Evolutionary conservation across 2,113 vertebrate genomes (phyloP), one percentile per base, ranked within the genome.

Genomic region (Nycticryphes semicollaris): DNA sequence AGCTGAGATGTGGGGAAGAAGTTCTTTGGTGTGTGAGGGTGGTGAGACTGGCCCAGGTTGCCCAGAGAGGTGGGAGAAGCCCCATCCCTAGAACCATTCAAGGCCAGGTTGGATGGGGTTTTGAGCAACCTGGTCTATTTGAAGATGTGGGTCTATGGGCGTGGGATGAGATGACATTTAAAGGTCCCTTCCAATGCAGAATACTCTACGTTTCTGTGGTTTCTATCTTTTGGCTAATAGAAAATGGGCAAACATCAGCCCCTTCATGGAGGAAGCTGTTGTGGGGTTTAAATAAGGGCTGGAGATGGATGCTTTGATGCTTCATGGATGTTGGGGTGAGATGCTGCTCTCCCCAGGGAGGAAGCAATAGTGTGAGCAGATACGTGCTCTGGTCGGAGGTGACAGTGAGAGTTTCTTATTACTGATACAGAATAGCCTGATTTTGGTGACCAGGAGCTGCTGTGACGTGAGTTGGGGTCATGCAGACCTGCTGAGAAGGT

Each of bases 341-440:
- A 50, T 6, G 80, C 57, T 37, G 51, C 81, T 89, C 4, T 91
- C 84, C 57, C 64, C 43, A 7, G 86, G 73, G 83, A 84, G 43
- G 78, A 28, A 66, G 53, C 35, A 13, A 20, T 1, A 4, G 19
- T 1, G 23, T 18, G 56, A 78, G 79, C 69, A 51, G 73, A 51
- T 41, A 41, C 0, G 3, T 68, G 76, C 57, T 28, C 37, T 8
- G 56, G 14, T 68, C 94, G 51, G 85, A 66, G 37, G 74, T 25
- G 56, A 25, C 21, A 78, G 35, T 2, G 62, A 13, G 15, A 39
- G 90, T 96, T 92, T 96, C 90, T 60, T 82, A 7, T 96, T 95
- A 95, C 94, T 60, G 94, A 92, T 41, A 96, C 53, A 77, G 81
- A 94, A 95, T 86, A 93, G 72, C n/a, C 37, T 6, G 90, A 94